phyloP scores from a whole-genome alignment of 2,888 invertebrate genomes.

The Iselma pallidipennis region DNA sequence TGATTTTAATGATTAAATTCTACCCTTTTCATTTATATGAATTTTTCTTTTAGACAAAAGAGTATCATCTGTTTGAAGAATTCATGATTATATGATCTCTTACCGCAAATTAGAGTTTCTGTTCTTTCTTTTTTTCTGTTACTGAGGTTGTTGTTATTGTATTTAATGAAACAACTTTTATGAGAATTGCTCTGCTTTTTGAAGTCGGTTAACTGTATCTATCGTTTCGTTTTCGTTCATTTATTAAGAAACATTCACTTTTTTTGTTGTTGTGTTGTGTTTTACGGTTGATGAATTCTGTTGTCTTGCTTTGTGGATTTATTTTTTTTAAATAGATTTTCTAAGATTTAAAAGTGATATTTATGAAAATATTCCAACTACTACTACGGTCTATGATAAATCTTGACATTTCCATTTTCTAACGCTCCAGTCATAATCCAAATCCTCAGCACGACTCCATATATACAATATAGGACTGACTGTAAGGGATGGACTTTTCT shows the following conservation, averaged over 20 bases:
- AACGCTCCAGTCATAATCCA: not conserved
- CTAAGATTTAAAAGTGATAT: not conserved
- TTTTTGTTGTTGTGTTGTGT: not conserved
- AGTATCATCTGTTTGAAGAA: not conserved
- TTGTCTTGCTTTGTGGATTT: too few relatives aligned
- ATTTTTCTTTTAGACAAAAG: too few relatives aligned
- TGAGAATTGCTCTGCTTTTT: conserved; percentile 17
- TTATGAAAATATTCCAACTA: too few relatives aligned
- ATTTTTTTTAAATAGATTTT: not conserved
- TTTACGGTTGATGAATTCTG: not conserved
- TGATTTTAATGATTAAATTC: too few relatives aligned
- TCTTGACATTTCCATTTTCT: not conserved
- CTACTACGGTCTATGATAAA: not conserved
- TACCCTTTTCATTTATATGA: too few relatives aligned
- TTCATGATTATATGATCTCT: not conserved
- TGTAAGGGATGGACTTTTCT: not conserved
- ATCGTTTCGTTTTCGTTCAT: not conserved
- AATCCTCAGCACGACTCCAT: not conserved
- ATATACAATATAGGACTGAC: not conserved
- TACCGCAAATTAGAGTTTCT: conserved; percentile 20
- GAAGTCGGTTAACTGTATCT: not conserved
- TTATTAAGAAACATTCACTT: not conserved
- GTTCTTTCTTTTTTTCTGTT: too few relatives aligned
- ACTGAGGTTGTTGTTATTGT: too few relatives aligned
- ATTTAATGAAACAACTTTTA: conserved; percentile 31